phyloP scores from a whole-genome alignment of 2,797 vertebrate species.

The Dendrocincla fuliginosa region DNA sequence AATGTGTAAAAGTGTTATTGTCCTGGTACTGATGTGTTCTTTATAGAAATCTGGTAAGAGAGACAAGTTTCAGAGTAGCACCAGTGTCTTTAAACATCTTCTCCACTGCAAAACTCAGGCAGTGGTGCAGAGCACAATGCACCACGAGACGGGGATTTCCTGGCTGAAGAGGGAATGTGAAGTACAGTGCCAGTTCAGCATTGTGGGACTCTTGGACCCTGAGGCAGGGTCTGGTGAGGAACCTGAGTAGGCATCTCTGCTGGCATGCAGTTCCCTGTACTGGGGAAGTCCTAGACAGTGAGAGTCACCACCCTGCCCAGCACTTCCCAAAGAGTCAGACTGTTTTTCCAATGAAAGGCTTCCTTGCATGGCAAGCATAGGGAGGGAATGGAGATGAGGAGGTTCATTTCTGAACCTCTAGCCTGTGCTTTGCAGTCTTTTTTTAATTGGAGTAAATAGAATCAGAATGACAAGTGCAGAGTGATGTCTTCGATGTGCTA shows the following conservation, averaged over 20 bases:
- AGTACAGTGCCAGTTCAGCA: fast-evolving
- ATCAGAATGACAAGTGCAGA: constrained; percentile 43
- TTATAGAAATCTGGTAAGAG: not conserved
- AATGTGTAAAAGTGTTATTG: not conserved
- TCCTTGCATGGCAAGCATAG: not conserved
- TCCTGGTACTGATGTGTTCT: not conserved
- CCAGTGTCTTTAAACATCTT: not conserved
- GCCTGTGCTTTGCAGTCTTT: not conserved
- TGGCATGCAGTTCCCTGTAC: not conserved
- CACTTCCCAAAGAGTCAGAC: not conserved
- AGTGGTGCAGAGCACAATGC: not conserved
- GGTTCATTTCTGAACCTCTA: constrained; percentile 2
- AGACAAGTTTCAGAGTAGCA: not conserved
- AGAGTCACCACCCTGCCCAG: not conserved
- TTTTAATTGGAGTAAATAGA: constrained; percentile 58
- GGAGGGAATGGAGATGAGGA: not conserved
- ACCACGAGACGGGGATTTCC: not conserved
- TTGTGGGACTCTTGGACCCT: not conserved
- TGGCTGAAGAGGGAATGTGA: fast-evolving
- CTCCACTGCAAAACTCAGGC: not conserved
- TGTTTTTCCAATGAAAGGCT: not conserved
- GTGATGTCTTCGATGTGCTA: constrained; percentile 41
- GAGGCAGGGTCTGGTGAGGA: not conserved
- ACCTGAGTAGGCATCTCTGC: not conserved
- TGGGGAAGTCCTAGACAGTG: not conserved